Conservation (phyloP, 2,113 vertebrate genomes). For the Varanus komodoensis region DNA sequence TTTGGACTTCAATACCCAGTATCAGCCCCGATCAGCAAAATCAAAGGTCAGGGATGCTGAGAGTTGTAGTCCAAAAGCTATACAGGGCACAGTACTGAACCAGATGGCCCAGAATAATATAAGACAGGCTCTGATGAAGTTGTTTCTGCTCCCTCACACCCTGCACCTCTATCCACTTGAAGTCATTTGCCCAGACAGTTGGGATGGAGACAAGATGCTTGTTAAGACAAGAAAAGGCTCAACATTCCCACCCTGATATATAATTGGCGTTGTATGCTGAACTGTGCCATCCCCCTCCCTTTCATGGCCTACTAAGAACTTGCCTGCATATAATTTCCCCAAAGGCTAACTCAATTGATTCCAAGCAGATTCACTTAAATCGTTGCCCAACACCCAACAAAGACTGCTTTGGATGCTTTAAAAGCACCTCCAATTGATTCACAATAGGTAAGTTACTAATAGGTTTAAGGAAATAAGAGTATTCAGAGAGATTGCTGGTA, state of each 20-base stretch:
- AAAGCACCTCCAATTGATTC: not conserved
- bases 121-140: too few relatives aligned
- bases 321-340: slow-evolving; percentile 5
- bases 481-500: not conserved
- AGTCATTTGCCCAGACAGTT: not conserved
- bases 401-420: not conserved
- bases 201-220: too few relatives aligned
- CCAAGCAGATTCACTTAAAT: slow-evolving; percentile 8
- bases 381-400: not conserved
- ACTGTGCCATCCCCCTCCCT: not conserved
- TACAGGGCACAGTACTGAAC: too few relatives aligned
- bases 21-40: too few relatives aligned
- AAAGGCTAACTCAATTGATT: slow-evolving; percentile 12
- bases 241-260: not conserved
- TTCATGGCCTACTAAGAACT: not conserved
- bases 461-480: not conserved
- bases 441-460: not conserved
- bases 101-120: too few relatives aligned
- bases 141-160: too few relatives aligned
- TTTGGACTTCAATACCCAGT: too few relatives aligned
- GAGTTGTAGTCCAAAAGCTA: too few relatives aligned
- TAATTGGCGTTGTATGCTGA: not conserved
- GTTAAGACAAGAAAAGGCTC: not conserved
- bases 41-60: too few relatives aligned
- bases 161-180: too few relatives aligned